Percentiles rank a stretch among this genome's conserved stretches.
Evolutionary conservation across 1,140 invertebrate genomes (phyloP).

Genomic region (Homalodisca vitripennis): DNA sequence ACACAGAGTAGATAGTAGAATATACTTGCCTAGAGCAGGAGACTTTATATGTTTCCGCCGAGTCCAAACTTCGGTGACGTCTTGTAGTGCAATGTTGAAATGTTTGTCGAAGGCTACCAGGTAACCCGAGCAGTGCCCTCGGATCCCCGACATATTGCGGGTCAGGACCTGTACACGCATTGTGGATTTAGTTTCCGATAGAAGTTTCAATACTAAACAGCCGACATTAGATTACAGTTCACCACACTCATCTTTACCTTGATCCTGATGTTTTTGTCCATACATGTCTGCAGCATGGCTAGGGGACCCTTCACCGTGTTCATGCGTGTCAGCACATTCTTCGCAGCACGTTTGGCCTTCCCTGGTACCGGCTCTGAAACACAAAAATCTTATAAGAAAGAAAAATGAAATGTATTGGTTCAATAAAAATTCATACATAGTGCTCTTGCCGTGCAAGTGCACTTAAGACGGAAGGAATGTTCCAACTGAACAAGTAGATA

Average conservation of each 20-base stretch:
- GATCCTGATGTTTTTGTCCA: constrained; percentile 57
- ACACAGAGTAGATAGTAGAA: no score
- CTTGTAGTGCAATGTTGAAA: constrained; percentile 86
- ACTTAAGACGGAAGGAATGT: no score
- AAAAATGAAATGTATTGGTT: background rate
- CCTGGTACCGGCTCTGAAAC: constrained; percentile 41
- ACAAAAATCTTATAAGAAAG: no score
- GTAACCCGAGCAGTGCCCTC: constrained; percentile 76
- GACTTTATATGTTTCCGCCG: constrained; percentile 46
- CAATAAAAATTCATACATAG: no score
- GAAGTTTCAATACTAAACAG: background rate
- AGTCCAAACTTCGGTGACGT: constrained; percentile 85
- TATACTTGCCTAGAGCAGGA: constrained; percentile 36
- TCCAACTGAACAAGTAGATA: no score
- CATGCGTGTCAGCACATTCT: constrained; percentile 65
- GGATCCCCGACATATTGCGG: constrained; percentile 61
- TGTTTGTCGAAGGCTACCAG: constrained; percentile 91
- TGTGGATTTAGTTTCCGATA: background rate
- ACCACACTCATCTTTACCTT: constrained; percentile 55
- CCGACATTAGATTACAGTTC: background rate
- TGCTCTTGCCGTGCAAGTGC: no score
- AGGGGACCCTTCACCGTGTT: constrained; percentile 60
- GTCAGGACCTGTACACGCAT: constrained; percentile 57
- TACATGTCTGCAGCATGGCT: constrained; percentile 58
- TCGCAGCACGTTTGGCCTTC: constrained; percentile 23